Conservation (phyloP, 2,888 invertebrate genomes). For the Eledone cirrhosa region DNA sequence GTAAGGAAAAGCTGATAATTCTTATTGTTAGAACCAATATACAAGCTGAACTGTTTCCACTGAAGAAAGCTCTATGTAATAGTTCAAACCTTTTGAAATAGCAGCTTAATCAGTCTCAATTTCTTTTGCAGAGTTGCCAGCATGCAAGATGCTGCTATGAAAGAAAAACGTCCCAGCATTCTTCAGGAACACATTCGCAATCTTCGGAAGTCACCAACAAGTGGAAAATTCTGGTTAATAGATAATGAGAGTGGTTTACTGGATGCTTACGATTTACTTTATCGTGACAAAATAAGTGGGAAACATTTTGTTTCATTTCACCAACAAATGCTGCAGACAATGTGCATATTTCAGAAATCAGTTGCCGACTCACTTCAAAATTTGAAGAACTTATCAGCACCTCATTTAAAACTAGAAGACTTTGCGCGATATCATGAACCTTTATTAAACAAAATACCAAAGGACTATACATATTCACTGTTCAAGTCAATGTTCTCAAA, state of each 20-base stretch:
- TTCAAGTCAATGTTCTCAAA: constrained; percentile 43
- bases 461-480: constrained; percentile 39
- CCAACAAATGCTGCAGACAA: constrained; percentile 57
- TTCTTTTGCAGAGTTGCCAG: constrained; percentile 64
- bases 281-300: constrained; percentile 40
- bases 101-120: too few species aligned
- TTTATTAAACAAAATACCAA: constrained; percentile 39
- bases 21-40: too few species aligned
- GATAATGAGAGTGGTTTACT: constrained; percentile 67
- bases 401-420: constrained; percentile 43
- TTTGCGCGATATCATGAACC: constrained; percentile 47
- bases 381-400: constrained; percentile 38
- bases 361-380: constrained; percentile 48
- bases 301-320: constrained; percentile 59
- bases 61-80: too few species aligned
- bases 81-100: too few species aligned
- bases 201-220: constrained; percentile 56
- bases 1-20: too few species aligned
- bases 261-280: constrained; percentile 65
- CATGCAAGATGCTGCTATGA: constrained; percentile 67
- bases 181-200: constrained; percentile 65
- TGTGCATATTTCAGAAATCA: constrained; percentile 61
- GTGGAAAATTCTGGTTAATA: constrained; percentile 64
- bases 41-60: too few species aligned
- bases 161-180: constrained; percentile 59